Evolutionary conservation across 2,888 invertebrate genomes (phyloP).

Genomic region (Atethmia centrago): DNA sequence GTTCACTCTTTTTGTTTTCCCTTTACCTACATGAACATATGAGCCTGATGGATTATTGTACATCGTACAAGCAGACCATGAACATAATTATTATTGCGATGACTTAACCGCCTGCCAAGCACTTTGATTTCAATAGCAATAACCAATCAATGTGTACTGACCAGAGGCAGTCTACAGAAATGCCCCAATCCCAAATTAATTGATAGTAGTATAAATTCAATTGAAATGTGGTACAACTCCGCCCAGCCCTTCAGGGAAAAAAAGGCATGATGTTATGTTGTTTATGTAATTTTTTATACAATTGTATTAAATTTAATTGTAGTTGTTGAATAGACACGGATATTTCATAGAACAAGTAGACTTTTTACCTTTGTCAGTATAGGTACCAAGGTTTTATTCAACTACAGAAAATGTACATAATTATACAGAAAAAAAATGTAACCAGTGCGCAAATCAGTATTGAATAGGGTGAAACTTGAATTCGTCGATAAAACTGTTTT

Average conservation of each 20-base stretch:
- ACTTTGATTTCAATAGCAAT: constrained; percentile 9
- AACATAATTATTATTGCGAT: constrained; percentile 18
- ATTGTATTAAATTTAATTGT: no score
- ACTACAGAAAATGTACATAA: not conserved
- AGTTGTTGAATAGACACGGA: constrained; percentile 2
- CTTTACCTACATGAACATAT: no score
- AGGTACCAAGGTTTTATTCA: not conserved
- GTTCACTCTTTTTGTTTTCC: not conserved
- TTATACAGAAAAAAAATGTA: no score
- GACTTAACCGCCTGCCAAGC: not conserved
- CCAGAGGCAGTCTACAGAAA: not conserved
- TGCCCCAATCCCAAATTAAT: not conserved
- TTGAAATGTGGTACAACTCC: no score
- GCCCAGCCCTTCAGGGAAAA: no score
- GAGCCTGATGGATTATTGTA: not conserved
- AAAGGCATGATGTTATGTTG: no score
- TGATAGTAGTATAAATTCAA: not conserved
- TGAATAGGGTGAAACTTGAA: no score
- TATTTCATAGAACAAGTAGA: constrained; percentile 1
- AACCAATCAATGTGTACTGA: constrained; percentile 7
- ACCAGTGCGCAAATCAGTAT: no score
- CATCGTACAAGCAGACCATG: not conserved
- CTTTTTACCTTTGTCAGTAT: not conserved
- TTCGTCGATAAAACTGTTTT: no score
- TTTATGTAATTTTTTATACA: no score